Conservation (phyloP, 2,888 invertebrate genomes). For the Dasypogon diadema region DNA sequence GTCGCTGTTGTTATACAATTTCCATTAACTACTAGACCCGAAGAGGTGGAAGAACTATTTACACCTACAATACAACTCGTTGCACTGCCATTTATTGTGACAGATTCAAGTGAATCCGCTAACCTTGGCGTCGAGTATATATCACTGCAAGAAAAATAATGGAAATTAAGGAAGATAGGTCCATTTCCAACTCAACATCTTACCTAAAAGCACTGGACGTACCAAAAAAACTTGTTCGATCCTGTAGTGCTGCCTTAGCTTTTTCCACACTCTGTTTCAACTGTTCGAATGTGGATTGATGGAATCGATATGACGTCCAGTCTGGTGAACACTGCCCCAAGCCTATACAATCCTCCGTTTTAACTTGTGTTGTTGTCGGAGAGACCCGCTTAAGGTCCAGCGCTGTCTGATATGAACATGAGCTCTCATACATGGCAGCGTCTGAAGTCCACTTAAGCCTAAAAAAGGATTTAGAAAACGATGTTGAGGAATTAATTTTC, state of each 20-base stretch:
- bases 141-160: slow-evolving; percentile 61
- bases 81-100: slow-evolving; percentile 61
- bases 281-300: slow-evolving; percentile 90
- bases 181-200: not conserved
- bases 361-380: slow-evolving; percentile 68
- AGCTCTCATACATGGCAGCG: slow-evolving; percentile 86
- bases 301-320: slow-evolving; percentile 84
- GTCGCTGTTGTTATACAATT: slow-evolving; percentile 64
- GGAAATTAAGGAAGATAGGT: not conserved
- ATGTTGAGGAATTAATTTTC: no score
- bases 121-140: slow-evolving; percentile 68
- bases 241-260: slow-evolving; percentile 87
- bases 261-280: slow-evolving; percentile 91
- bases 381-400: slow-evolving; percentile 81
- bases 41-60: slow-evolving; percentile 57
- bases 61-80: slow-evolving; percentile 65
- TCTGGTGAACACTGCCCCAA: slow-evolving; percentile 74
- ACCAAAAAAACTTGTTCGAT: slow-evolving; percentile 77
- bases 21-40: slow-evolving; percentile 63
- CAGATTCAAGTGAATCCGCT: slow-evolving; percentile 64
- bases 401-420: slow-evolving; percentile 90
- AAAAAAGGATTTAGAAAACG: not conserved
- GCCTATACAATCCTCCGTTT: slow-evolving; percentile 70
- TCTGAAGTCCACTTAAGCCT: slow-evolving; percentile 57
- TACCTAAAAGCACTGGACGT: slow-evolving; percentile 81